These are phyloP conservation scores for Oeneis ivallda DNA, from an alignment of 2,888 invertebrate genomes.

Conservation along the genomic window DNA sequence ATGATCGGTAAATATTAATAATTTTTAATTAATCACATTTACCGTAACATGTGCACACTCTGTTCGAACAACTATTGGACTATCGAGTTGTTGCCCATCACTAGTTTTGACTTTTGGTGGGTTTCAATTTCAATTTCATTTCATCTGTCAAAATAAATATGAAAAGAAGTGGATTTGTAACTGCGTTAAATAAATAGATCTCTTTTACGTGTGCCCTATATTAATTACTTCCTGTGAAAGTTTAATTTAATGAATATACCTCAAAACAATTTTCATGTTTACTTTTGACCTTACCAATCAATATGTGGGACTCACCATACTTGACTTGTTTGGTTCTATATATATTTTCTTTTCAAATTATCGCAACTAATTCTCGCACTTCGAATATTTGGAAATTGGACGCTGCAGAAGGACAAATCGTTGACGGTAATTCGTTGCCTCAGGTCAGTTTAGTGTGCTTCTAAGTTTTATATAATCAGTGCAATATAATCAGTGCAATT, in stretches of 20 bases:
- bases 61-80: no score
- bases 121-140: slow-evolving; percentile 6
- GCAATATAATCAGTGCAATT: slow-evolving; percentile 32
- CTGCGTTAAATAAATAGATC: slow-evolving; percentile 49
- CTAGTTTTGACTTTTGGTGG: no score
- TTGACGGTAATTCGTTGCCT: slow-evolving; percentile 83
- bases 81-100: no score
- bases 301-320: slow-evolving; percentile 82
- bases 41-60: no score
- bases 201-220: slow-evolving; percentile 50
- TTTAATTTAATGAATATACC: slow-evolving; percentile 46
- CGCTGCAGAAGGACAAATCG: slow-evolving; percentile 87
- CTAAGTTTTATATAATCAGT: slow-evolving; percentile 39
- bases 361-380: slow-evolving; percentile 89
- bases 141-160: slow-evolving; percentile 52
- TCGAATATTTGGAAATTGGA: slow-evolving; percentile 92
- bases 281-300: slow-evolving; percentile 56
- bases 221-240: slow-evolving; percentile 55
- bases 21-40: no score
- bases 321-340: slow-evolving; percentile 85
- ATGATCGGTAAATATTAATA: no score
- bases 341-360: slow-evolving; percentile 86
- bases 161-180: slow-evolving; percentile 50
- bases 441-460: slow-evolving; percentile 64
- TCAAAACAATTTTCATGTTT: slow-evolving; percentile 59